Base-by-base conservation (phyloP, 2,797 vertebrate genomes). In the Pogonophryne albipinna region DNA sequence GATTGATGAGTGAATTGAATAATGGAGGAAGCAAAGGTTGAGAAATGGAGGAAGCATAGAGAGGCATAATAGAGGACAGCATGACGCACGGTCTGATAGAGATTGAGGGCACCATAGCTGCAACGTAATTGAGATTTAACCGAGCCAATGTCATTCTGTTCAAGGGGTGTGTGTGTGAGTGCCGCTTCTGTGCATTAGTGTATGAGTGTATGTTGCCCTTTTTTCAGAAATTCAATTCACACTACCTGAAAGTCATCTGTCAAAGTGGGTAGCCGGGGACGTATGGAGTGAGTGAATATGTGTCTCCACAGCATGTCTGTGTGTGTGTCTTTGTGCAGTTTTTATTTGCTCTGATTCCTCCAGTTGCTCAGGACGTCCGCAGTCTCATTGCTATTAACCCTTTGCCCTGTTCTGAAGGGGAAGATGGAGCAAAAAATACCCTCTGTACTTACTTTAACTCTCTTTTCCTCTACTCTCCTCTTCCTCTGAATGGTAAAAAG, bases 271-370 rank as follows among this genome's bases (percentile, higher is more conserved):
- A 68, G 60, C 71, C 67, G 44, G 60, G 66, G 56, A 83, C 61
- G 38, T 74, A 71, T 78, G 78, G 55, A 56, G 81, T 61, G 80
- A 73, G 78, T 15, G 73, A 46, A 55, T 55, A 2, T 76, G 76
- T 73, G 65, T 80, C 61, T 58, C 9, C 10, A 5, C 49, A 41
- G 34, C 44, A 51, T 73, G 47, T 31, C 42, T 71, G 77, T 74
- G 52, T 55, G 3, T 73, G 73, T 76, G 69, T 76, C 64, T 84
- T 27, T 80, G 61, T 74, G 67, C 41, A 66, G 45, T 85, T 86
- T 86, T 78, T 74, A 75, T 89, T 90, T 86, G 88, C 82, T 86
- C 87, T 86, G 79, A 90, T 87, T 93, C 76, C 69, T 89, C 23
- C 51, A 74, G 82, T 86, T 64, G 77, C 88, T 83, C 66, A 31